Evolutionary conservation across 2,888 invertebrate species (phyloP).

Genomic region (Drosophila imparisetae): DNA sequence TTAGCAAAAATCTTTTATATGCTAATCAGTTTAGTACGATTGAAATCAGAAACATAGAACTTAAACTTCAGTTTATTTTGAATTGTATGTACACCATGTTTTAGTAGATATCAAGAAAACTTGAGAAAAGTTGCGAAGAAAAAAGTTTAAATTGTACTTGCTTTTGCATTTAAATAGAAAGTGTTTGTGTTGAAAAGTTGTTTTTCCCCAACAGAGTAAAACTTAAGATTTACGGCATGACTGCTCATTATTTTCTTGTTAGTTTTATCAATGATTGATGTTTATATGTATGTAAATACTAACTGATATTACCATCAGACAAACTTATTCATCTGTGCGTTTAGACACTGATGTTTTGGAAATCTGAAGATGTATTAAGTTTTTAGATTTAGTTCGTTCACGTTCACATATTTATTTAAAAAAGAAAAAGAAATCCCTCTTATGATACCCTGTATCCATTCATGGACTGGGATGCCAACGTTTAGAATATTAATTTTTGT

Average conservation of each 20-base stretch:
- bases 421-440: constrained; percentile 4
- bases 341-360: constrained; percentile 30
- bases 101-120: constrained; percentile 11
- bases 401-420: constrained; percentile 47
- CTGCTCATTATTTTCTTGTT: background rate
- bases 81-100: constrained; percentile 8
- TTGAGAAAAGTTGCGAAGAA: constrained; percentile 25
- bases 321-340: background rate
- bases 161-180: constrained; percentile 57
- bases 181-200: constrained; percentile 42
- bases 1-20: background rate
- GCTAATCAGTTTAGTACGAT: background rate
- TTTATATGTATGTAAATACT: constrained; percentile 22
- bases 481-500: background rate
- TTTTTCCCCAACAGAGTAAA: background rate
- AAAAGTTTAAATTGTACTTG: constrained; percentile 44
- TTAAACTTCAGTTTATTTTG: constrained; percentile 6
- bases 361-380: constrained; percentile 29
- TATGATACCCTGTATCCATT: constrained; percentile 4
- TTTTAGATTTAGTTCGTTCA: constrained; percentile 62
- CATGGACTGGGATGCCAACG: background rate
- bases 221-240: constrained; percentile 16
- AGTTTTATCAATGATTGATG: constrained; percentile 6
- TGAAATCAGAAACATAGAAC: constrained; percentile 2
- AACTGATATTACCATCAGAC: constrained; percentile 1